Percentiles rank a stretch among this genome's conserved stretches.
Evolutionary conservation across 92 coral and sea anemone species (phyloP).

Genomic region (Siderastrea siderea): DNA sequence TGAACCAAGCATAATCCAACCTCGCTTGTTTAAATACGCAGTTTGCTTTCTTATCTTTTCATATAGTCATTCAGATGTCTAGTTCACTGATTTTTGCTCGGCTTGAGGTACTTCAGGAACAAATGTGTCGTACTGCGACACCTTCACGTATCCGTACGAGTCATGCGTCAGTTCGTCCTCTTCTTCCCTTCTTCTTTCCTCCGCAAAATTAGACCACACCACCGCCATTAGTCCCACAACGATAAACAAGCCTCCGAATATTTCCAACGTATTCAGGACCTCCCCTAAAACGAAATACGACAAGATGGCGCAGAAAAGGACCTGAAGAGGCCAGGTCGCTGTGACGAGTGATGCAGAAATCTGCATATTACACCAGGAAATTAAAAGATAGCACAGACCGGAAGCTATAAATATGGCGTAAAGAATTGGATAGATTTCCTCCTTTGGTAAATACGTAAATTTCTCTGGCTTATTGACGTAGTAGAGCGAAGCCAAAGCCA

Average conservation of each 20-base stretch:
- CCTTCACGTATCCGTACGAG: constrained; percentile 67
- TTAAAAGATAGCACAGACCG: constrained; percentile 78
- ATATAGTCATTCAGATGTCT: background rate
- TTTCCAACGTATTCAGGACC: constrained; percentile 63
- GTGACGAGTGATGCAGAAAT: constrained; percentile 86
- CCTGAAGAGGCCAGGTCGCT: constrained; percentile 92
- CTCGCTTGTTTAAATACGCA: no score
- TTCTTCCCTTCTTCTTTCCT: constrained; percentile 53
- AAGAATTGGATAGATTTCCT: constrained; percentile 83
- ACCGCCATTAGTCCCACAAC: constrained; percentile 78
- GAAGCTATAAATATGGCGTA: constrained; percentile 88
- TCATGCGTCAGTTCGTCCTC: constrained; percentile 1
- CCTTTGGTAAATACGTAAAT: constrained; percentile 75
- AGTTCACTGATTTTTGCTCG: constrained; percentile 11
- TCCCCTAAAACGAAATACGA: constrained; percentile 84
- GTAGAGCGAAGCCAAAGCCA: constrained; percentile 82
- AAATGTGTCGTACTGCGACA: constrained; percentile 68
- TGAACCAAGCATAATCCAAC: no score
- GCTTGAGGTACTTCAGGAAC: constrained; percentile 26
- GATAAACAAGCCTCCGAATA: constrained; percentile 75
- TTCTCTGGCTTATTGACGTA: constrained; percentile 83
- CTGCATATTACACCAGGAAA: constrained; percentile 94
- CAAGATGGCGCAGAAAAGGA: constrained; percentile 83
- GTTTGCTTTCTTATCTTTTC: no score
- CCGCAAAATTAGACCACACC: constrained; percentile 83